A percentile compares a stretch with the other conserved stretches of the same genome.
Conservation (phyloP, 1,140 invertebrate species). For the Meloidogyne floridensis region DNA sequence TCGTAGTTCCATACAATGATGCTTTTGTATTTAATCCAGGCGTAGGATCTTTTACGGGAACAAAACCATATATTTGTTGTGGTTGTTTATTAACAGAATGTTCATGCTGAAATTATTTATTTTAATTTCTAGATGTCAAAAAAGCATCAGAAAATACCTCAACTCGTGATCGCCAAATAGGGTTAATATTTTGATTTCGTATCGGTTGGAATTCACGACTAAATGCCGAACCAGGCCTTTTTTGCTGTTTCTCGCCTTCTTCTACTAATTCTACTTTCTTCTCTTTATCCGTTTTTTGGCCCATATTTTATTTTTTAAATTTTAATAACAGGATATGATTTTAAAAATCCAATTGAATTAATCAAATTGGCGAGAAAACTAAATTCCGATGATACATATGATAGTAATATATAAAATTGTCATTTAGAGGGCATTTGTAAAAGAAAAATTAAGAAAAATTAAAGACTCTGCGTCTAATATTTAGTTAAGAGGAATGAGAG, state of each 20-base stretch:
- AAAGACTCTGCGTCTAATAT: background rate
- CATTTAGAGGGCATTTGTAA: background rate
- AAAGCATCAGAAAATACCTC: conserved; percentile 16
- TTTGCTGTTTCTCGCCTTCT: conserved; percentile 6
- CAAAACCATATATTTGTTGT: conserved; percentile 43
- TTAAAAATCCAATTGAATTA: background rate
- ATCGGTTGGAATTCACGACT: conserved; percentile 43
- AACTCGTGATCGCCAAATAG: conserved; percentile 33
- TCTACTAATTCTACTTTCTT: conserved; percentile 1
- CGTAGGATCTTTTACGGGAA: conserved; percentile 35
- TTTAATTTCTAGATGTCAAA: background rate
- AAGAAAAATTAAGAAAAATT: background rate
- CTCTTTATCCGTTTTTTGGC: conserved; percentile 4
- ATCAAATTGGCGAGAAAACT: background rate
- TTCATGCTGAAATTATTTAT: background rate
- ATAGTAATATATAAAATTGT: background rate
- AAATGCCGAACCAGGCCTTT: conserved; percentile 40
- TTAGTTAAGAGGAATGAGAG: background rate
- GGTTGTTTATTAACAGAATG: conserved; percentile 11
- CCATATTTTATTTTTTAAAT: conserved; percentile 3
- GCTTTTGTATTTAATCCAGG: background rate
- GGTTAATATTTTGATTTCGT: conserved; percentile 38
- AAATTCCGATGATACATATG: background rate
- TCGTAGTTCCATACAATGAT: conserved; percentile 13
- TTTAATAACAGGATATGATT: background rate